Evolutionary conservation across 2,113 vertebrate species (phyloP).

Genomic region (Loxodonta africana): DNA sequence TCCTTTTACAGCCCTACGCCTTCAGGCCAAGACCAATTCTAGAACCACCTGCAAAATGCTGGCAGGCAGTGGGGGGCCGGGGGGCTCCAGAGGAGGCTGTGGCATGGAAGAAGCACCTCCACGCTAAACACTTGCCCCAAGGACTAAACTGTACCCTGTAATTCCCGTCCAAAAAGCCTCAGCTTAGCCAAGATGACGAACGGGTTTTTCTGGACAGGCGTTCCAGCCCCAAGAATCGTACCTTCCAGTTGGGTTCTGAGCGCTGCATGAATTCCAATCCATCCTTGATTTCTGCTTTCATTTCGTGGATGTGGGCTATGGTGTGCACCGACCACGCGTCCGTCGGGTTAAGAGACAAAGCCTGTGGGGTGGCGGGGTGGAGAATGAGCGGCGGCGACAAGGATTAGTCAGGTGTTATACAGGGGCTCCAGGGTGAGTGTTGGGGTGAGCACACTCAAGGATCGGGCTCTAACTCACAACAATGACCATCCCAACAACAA

Average conservation of each 20-base stretch:
- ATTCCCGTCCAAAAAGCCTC: no score
- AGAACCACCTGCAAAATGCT: background rate
- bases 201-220: rapidly evolving
- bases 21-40: background rate
- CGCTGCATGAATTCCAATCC: conserved; percentile 94
- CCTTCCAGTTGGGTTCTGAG: conserved; percentile 95
- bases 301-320: conserved; percentile 95
- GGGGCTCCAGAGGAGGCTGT: background rate
- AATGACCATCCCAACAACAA: background rate
- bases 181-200: rapidly evolving
- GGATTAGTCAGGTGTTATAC: background rate
- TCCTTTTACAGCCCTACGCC: background rate
- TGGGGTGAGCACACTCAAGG: rapidly evolving
- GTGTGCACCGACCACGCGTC: conserved; percentile 96
- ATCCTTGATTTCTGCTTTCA: conserved; percentile 93
- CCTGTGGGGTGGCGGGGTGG: conserved; percentile 82
- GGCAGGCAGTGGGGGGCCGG: background rate
- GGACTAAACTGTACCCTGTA: rapidly evolving
- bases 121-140: background rate
- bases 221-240: conserved; percentile 48
- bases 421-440: rapidly evolving
- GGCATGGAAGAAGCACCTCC: background rate
- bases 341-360: conserved; percentile 88
- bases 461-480: background rate
- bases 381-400: rapidly evolving